These are phyloP conservation scores for Coptodon bakossiorum DNA, from an alignment of 2,113 vertebrate species.

Conservation along the genomic window DNA sequence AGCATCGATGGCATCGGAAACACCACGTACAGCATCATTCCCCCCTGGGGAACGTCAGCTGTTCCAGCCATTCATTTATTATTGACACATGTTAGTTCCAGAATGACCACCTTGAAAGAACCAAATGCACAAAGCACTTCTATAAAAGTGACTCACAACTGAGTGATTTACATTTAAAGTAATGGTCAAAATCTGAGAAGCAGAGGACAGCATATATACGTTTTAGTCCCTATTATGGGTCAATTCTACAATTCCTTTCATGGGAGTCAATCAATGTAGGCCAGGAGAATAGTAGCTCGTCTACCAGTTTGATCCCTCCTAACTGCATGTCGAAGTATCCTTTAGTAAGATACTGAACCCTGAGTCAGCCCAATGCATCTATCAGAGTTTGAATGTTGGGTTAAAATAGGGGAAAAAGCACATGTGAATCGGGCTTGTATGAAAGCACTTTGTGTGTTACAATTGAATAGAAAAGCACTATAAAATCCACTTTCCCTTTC, in stretches of 20 bases:
- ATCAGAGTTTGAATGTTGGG: background rate
- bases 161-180: background rate
- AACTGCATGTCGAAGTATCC: background rate
- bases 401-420: background rate
- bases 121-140: accelerated
- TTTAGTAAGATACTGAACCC: background rate
- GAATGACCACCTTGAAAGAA: conserved; percentile 10
- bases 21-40: background rate
- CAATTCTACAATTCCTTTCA: background rate
- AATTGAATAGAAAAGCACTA: background rate
- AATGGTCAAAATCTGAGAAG: background rate
- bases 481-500: background rate
- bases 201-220: background rate
- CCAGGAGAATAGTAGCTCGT: background rate
- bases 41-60: background rate
- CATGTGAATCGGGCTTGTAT: accelerated
- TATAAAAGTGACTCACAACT: accelerated
- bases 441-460: background rate
- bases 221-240: background rate
- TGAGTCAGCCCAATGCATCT: background rate
- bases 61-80: background rate
- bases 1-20: background rate
- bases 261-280: background rate
- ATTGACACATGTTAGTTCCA: background rate
- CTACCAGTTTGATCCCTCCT: background rate